Evolutionary conservation across 2,113 vertebrate genomes (phyloP).

Genomic region (Ailurus styani): DNA sequence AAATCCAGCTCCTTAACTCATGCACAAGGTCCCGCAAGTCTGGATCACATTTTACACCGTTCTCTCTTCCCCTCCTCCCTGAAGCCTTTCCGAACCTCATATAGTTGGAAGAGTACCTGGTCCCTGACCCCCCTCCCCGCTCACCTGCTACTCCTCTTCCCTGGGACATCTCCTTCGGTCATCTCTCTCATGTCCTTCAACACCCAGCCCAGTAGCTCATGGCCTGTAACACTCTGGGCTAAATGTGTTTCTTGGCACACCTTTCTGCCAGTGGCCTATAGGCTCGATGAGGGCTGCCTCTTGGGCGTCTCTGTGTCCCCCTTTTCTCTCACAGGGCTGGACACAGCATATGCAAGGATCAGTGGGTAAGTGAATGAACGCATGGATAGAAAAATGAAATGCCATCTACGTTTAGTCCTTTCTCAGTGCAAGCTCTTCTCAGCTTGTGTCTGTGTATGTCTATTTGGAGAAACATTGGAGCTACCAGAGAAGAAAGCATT

Average conservation of each 20-base stretch:
- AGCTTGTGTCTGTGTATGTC: not conserved
- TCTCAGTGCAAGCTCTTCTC: not conserved
- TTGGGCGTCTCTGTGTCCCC: not conserved
- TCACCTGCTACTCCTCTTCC: not conserved
- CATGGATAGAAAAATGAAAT: not conserved
- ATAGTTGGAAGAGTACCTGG: not conserved
- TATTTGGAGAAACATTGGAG: not conserved
- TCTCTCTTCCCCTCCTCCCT: not conserved
- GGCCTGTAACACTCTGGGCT: not conserved
- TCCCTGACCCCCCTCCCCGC: not conserved
- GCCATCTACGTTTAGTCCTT: not conserved
- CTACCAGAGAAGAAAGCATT: not conserved
- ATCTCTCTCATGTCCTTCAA: not conserved
- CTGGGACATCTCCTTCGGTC: not conserved
- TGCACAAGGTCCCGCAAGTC: not conserved
- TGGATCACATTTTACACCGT: not conserved
- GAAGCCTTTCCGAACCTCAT: not conserved
- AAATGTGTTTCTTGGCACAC: not conserved
- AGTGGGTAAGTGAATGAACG: not conserved
- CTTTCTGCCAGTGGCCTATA: too few species aligned
- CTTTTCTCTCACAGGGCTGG: not conserved
- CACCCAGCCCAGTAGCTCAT: not conserved
- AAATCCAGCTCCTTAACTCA: not conserved
- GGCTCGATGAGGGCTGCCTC: not conserved
- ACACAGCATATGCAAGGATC: not conserved